These are phyloP conservation scores for Numida meleagris DNA, from an alignment of 2,113 vertebrate species.

Conservation along the genomic window DNA sequence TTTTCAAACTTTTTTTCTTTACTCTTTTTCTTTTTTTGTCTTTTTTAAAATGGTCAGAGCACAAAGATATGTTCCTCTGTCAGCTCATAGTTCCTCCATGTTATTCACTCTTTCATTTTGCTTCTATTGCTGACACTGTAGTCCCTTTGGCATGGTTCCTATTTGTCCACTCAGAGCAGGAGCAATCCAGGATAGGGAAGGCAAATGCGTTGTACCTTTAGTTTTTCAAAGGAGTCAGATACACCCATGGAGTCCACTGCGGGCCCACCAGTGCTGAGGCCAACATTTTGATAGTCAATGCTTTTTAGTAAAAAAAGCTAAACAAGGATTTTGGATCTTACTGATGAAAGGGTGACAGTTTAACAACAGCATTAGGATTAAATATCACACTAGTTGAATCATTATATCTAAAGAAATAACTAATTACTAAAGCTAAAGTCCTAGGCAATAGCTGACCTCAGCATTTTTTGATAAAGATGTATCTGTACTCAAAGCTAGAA, in stretches of 20 bases:
- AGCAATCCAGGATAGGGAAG: neutral
- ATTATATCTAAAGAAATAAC: neutral
- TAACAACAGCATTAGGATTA: neutral
- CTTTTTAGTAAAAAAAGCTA: neutral
- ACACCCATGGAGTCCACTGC: fast-evolving
- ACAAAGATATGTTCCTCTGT: neutral
- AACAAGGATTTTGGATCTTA: neutral
- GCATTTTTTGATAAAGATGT: neutral
- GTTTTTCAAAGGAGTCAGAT: neutral
- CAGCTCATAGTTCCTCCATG: neutral
- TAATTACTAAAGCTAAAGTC: neutral
- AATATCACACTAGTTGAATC: neutral
- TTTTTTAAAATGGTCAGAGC: neutral
- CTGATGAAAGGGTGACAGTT: neutral
- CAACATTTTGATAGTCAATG: neutral
- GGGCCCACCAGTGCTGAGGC: neutral
- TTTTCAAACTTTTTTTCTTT: too few species aligned
- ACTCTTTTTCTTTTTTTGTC: too few species aligned
- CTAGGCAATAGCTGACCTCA: neutral
- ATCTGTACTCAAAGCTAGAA: neutral
- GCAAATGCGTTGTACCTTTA: neutral
- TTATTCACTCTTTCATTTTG: neutral
- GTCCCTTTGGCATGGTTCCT: neutral
- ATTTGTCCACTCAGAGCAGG: neutral
- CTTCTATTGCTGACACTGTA: neutral